Evolutionary conservation across 2,797 vertebrate genomes (phyloP).

Genomic region (Sylvia borin): DNA sequence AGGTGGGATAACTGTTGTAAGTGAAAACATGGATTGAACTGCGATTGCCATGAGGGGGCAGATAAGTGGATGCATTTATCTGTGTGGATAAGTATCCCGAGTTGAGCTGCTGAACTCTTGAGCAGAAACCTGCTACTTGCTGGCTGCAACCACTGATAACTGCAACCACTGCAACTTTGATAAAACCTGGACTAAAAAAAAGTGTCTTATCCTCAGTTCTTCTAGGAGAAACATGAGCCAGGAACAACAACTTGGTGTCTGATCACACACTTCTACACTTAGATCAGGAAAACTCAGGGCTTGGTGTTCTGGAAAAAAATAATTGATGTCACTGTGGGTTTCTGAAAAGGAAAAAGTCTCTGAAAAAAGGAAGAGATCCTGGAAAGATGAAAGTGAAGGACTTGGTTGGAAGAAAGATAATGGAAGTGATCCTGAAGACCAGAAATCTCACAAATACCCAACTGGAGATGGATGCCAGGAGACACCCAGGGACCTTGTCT

Average conservation of each 20-base stretch:
- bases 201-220: neutral
- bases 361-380: neutral
- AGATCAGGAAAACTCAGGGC: neutral
- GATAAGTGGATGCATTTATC: accelerated
- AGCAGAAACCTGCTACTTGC: neutral
- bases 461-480: neutral
- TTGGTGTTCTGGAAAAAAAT: neutral
- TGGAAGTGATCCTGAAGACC: neutral
- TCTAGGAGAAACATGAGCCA: neutral
- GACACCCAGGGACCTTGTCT: neutral
- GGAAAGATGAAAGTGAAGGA: neutral
- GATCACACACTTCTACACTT: neutral
- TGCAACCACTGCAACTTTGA: neutral
- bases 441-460: neutral
- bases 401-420: neutral
- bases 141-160: neutral
- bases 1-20: neutral
- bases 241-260: neutral
- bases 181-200: neutral
- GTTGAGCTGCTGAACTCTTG: neutral
- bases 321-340: neutral
- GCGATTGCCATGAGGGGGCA: neutral
- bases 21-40: neutral
- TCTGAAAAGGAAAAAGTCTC: neutral
- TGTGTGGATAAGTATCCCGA: neutral